phyloP scores from a whole-genome alignment of 1,140 invertebrate species.

The Hylyphantes graminicola region DNA sequence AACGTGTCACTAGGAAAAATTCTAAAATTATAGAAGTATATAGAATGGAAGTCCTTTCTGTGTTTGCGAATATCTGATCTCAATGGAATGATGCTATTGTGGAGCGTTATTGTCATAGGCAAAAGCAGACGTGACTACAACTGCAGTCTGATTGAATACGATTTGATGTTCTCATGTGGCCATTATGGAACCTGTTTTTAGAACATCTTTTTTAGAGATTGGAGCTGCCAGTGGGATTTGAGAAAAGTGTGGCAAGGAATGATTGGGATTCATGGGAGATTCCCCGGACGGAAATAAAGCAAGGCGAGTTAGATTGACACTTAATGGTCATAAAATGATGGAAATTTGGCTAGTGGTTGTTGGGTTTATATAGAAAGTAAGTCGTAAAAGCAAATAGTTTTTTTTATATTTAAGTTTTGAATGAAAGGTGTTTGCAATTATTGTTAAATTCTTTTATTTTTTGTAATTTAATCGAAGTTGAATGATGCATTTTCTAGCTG shows the following conservation, averaged over 20 bases:
- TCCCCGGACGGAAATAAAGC: constrained; percentile 48
- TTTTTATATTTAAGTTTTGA: too few relatives aligned
- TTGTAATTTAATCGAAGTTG: too few relatives aligned
- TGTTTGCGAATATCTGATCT: constrained; percentile 45
- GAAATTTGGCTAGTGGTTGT: neutral
- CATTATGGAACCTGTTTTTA: constrained; percentile 20
- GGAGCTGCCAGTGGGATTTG: constrained; percentile 37
- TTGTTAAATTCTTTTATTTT: too few relatives aligned
- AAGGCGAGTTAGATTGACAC: constrained; percentile 32
- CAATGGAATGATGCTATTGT: constrained; percentile 47
- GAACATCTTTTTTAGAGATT: constrained; percentile 49
- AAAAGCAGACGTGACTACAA: constrained; percentile 55
- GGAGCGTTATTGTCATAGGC: constrained; percentile 55
- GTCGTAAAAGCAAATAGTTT: too few relatives aligned
- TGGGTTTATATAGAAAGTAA: too few relatives aligned
- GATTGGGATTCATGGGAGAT: constrained; percentile 40
- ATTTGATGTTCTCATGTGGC: constrained; percentile 51
- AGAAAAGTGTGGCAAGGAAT: neutral
- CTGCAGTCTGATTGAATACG: constrained; percentile 40
- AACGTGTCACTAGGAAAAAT: constrained; percentile 31
- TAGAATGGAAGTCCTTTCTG: constrained; percentile 21
- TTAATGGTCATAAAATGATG: constrained; percentile 52
- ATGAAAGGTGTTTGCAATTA: too few relatives aligned
- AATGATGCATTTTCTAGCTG: too few relatives aligned
- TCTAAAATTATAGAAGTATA: constrained; percentile 57